Evolutionary conservation across 1,140 invertebrate species (phyloP).

Genomic region (Kradibia gibbosae): DNA sequence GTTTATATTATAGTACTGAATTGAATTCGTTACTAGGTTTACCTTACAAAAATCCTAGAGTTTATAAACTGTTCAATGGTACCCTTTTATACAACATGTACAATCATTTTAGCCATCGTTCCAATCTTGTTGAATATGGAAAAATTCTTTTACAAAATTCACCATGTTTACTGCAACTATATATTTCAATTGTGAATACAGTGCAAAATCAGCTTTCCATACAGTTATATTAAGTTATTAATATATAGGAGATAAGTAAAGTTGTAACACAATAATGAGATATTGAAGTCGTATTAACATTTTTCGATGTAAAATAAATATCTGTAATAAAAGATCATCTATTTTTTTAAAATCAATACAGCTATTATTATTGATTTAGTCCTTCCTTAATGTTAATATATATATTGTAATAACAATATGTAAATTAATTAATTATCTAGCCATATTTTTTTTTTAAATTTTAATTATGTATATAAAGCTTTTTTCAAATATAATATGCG

Average conservation of each 20-base stretch:
- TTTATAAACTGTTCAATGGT: slow-evolving; percentile 79
- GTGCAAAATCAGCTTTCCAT: slow-evolving; percentile 49
- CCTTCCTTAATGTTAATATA: too few relatives aligned
- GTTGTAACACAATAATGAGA: slow-evolving; percentile 38
- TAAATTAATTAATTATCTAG: too few relatives aligned
- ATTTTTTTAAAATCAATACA: too few relatives aligned
- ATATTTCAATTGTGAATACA: slow-evolving; percentile 58
- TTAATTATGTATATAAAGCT: too few relatives aligned
- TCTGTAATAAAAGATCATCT: too few relatives aligned
- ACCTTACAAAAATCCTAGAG: slow-evolving; percentile 73
- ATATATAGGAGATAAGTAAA: slow-evolving; percentile 38
- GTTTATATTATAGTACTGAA: slow-evolving; percentile 75
- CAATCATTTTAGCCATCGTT: slow-evolving; percentile 73
- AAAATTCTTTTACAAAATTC: slow-evolving; percentile 72
- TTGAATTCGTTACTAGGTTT: slow-evolving; percentile 78
- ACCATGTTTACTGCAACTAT: slow-evolving; percentile 69
- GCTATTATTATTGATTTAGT: too few relatives aligned
- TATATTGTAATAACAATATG: too few relatives aligned
- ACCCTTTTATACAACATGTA: slow-evolving; percentile 83
- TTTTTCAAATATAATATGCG: too few relatives aligned
- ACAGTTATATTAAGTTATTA: slow-evolving; percentile 20
- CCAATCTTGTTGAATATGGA: slow-evolving; percentile 73
- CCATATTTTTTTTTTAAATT: too few relatives aligned
- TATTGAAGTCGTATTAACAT: too few relatives aligned
- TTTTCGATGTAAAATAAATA: too few relatives aligned